Percentiles rank a stretch among this genome's conserved stretches.
phyloP scores from a whole-genome alignment of 2,113 vertebrate species.

The Mystacornis crossleyi region DNA sequence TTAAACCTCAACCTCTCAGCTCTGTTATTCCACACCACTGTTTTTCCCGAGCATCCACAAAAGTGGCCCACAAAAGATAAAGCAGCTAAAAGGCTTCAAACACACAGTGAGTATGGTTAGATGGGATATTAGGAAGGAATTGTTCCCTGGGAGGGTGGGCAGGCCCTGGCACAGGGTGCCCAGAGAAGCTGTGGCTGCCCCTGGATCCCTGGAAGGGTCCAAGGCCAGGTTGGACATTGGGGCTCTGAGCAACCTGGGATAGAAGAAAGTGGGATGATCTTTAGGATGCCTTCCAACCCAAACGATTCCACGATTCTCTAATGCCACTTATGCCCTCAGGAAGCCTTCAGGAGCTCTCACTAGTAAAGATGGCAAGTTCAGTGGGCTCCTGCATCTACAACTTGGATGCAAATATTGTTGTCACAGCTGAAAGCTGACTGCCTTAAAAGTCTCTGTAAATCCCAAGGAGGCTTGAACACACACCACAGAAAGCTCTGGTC shows the following conservation, averaged over 20 bases:
- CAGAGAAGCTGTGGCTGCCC: neutral
- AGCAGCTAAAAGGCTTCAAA: neutral
- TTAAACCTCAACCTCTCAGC: neutral
- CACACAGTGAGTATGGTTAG: no score
- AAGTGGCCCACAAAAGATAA: neutral
- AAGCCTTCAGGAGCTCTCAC: neutral
- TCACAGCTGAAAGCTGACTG: neutral
- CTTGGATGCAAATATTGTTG: neutral
- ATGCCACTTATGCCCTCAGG: neutral
- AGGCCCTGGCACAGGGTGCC: neutral
- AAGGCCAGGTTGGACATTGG: neutral
- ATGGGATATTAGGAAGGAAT: neutral
- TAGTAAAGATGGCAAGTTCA: neutral
- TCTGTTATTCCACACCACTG: rapidly evolving
- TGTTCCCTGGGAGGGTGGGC: rapidly evolving
- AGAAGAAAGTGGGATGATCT: neutral
- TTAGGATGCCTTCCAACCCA: neutral
- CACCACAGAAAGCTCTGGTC: neutral
- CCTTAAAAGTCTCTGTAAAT: neutral
- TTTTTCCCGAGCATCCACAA: rapidly evolving
- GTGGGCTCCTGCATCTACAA: neutral
- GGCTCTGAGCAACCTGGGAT: neutral
- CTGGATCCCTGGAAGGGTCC: neutral
- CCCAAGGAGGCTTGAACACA: neutral
- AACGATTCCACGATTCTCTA: neutral